Base-by-base conservation (phyloP, 2,888 invertebrate species). In the Netelia virgata region DNA sequence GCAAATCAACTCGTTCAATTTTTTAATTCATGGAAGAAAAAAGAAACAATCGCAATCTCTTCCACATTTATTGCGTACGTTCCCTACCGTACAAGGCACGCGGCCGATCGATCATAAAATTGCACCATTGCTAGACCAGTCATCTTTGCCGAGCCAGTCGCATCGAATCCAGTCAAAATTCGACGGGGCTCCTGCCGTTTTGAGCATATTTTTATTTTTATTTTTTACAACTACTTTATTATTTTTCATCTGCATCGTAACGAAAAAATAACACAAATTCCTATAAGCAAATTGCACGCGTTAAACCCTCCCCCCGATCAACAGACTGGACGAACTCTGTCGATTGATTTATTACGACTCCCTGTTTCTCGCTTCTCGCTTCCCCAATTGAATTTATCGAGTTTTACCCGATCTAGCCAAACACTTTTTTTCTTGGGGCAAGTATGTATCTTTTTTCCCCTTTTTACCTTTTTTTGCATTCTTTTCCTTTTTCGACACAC, bases 71-170 rank as follows among this genome's bases (percentile, higher is more conserved):
- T 85, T 82, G 75, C 70, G 75, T 79, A 79, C 74, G 74, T 74
- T 74, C 70, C 53, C 14, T 61, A 68, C 10, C 72, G 78, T 85
- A 85, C 85, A 76, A 82, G 85, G 78, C 82, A 82, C 82, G 82
- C 85, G 79, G 66, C 79, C 82, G 75, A 82, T 85, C 79, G 82
- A 85, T 82, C 82, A 75, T 79, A 79, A 85, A 85, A 75, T 85
- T 85, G 82, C 82, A 82, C 82, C 85, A 75, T 85, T 72, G 55
- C 70, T 70, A 70, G 55, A 84, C 78, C 16, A 82, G 59, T 82
- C 74, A 76, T 82, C 75, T 63, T 73, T 55, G 36, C 85, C 64
- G 47, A 82, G 72, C 75, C 66, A 82, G 75, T 85, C 75, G 85
- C 85, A 76, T 85, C 82, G 82, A 82, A 79, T 75, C 72, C 79